Base-by-base conservation (phyloP, 2,797 vertebrate species). In the Myoxocephalus aenaeus region DNA sequence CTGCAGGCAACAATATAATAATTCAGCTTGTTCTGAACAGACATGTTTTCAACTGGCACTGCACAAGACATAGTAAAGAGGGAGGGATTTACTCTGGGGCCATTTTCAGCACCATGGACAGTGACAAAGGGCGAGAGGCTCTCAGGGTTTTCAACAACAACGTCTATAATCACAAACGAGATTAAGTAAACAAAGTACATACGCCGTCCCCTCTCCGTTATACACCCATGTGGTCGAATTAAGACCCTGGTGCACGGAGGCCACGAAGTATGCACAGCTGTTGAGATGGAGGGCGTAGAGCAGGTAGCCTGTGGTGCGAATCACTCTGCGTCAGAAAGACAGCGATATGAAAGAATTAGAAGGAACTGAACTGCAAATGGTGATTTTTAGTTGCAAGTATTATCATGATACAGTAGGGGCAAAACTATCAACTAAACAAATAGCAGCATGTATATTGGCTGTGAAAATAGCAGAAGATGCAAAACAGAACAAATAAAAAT, bases 261-360 rank as follows among this genome's bases (percentile, higher is more conserved):
- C 97, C 56, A 95, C 85, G 1, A 96, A 99, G 90, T 95, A 99
- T 0, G 89, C 0, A 42, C 97, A 98, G 67, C 96, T 94, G 20
- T 99, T 99, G 76, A 98, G 3, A 34, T 99, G 97, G 51, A 99
- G 93, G 57, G 87, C 88, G 72, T 90, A 99, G 54, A 99, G 92
- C 83, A 99, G 94, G 84, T 98, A 98, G 62, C 97, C 97, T 56
- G 94, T 97, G 69, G 97, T 99, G 38, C 96, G 96, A 79, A 93
- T 91, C 75, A 98, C 95, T 94, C 97, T 99, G 80, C 4, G 7
- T 15, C 5, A 50, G n/a, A 70, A 13, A 54, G n/a, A 70, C 17
- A 74, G 20, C 7, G 11, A 68, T 1, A 12, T 6, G 54, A 44
- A 32, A 48, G 5, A 1, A 15, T 65, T 1, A 48, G 36, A 40